These are phyloP conservation scores for Iphiclides podalirius DNA, from an alignment of 2,888 invertebrate genomes.

Conservation along the genomic window DNA sequence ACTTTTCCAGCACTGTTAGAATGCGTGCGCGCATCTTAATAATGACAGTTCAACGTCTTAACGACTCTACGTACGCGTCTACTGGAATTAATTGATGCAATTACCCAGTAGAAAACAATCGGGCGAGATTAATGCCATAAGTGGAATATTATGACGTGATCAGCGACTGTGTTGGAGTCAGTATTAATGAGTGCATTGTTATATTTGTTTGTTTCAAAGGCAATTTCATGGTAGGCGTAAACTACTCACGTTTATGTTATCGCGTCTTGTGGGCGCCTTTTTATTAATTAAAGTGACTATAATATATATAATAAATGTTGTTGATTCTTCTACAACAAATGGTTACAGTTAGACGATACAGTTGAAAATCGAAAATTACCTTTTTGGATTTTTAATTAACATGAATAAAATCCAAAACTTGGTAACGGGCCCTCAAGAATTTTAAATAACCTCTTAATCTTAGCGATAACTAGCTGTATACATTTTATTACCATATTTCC, in stretches of 20 bases:
- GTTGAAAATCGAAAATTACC: too few species aligned
- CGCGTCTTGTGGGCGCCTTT: too few species aligned
- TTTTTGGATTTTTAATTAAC: too few species aligned
- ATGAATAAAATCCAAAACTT: too few species aligned
- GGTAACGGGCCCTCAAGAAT: too few species aligned
- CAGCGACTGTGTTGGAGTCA: constrained; percentile 46
- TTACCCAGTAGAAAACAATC: constrained; percentile 74
- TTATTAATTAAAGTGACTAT: too few species aligned
- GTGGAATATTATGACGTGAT: constrained; percentile 56
- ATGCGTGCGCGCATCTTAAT: constrained; percentile 64
- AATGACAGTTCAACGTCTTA: constrained; percentile 51
- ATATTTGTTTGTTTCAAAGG: constrained; percentile 21
- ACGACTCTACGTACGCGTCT: constrained; percentile 58
- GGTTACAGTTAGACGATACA: too few species aligned
- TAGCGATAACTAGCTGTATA: too few species aligned
- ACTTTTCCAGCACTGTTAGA: constrained; percentile 51
- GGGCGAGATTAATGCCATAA: constrained; percentile 56
- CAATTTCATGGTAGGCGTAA: constrained; percentile 3
- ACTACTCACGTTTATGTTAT: background rate
- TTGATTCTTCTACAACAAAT: too few species aligned
- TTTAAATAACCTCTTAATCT: too few species aligned
- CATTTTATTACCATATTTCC: too few species aligned
- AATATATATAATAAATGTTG: too few species aligned
- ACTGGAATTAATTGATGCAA: constrained; percentile 71
- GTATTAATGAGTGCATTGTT: constrained; percentile 39